A percentile compares a stretch with the other conserved stretches of the same genome.
Evolutionary conservation across 2,888 invertebrate species (phyloP).

Genomic region (Philonicus albiceps): DNA sequence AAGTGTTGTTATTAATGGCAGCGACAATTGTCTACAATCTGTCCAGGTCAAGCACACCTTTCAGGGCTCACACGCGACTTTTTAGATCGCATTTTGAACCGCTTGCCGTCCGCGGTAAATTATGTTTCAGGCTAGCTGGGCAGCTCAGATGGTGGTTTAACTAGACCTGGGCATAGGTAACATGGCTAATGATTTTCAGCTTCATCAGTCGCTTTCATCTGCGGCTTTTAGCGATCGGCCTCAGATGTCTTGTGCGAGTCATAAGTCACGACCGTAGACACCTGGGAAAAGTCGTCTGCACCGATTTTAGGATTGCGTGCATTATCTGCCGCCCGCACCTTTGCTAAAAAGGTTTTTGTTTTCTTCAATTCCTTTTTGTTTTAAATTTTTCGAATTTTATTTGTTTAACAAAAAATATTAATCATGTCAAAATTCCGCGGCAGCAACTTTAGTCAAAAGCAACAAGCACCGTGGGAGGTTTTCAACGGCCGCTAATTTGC

Average conservation of each 20-base stretch:
- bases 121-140: background rate
- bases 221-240: background rate
- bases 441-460: background rate
- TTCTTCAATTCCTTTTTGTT: background rate
- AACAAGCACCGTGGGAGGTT: background rate
- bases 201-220: conserved; percentile 17
- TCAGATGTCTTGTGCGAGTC: background rate
- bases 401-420: background rate
- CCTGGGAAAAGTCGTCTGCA: background rate
- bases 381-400: background rate
- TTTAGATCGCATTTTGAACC: conserved; percentile 3
- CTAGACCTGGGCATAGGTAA: background rate
- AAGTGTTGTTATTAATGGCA: conserved; percentile 21
- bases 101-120: background rate
- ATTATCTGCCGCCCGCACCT: background rate
- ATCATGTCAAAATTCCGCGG: background rate
- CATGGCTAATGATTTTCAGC: background rate
- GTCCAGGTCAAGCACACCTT: conserved; percentile 28
- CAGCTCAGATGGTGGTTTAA: background rate
- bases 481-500: background rate
- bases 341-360: background rate
- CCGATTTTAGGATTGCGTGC: background rate
- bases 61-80: background rate
- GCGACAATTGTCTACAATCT: conserved; percentile 14
- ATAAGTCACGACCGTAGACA: background rate